Evolutionary conservation across 2,888 invertebrate genomes (phyloP).

Genomic region (Trichogramma evanescens): DNA sequence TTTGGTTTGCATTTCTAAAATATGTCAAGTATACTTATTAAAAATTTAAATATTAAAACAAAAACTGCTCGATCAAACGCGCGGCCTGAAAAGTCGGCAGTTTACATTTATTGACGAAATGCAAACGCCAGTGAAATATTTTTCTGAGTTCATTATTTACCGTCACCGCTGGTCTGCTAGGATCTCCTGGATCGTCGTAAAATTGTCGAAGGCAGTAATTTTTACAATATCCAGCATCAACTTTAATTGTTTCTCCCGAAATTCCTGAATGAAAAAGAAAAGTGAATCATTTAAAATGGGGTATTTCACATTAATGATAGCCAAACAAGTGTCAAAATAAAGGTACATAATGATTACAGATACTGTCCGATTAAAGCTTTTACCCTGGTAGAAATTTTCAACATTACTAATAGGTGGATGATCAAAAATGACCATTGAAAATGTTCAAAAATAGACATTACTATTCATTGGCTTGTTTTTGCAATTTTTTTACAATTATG

Average conservation of each 20-base stretch:
- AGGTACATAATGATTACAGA: neutral
- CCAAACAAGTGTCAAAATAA: neutral
- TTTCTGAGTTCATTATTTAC: constrained; percentile 24
- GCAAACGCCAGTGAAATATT: neutral
- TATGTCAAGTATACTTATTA: neutral
- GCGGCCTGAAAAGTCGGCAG: neutral
- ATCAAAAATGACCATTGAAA: no score
- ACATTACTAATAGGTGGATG: no score
- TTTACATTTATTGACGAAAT: neutral
- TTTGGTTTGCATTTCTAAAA: constrained; percentile 38
- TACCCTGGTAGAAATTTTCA: no score
- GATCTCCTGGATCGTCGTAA: constrained; percentile 41
- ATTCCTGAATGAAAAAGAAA: constrained; percentile 33
- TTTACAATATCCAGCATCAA: constrained; percentile 45
- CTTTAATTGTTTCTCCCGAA: constrained; percentile 42
- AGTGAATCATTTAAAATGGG: neutral
- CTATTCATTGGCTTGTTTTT: no score
- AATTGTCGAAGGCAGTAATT: constrained; percentile 39
- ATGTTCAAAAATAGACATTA: no score
- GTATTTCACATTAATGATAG: no score
- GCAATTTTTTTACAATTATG: no score
- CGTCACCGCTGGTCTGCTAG: constrained; percentile 41
- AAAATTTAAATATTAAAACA: neutral
- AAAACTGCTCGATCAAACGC: neutral
- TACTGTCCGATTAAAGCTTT: neutral